Conservation (phyloP, 2,113 vertebrate genomes). For the Anarrhichthys ocellatus region DNA sequence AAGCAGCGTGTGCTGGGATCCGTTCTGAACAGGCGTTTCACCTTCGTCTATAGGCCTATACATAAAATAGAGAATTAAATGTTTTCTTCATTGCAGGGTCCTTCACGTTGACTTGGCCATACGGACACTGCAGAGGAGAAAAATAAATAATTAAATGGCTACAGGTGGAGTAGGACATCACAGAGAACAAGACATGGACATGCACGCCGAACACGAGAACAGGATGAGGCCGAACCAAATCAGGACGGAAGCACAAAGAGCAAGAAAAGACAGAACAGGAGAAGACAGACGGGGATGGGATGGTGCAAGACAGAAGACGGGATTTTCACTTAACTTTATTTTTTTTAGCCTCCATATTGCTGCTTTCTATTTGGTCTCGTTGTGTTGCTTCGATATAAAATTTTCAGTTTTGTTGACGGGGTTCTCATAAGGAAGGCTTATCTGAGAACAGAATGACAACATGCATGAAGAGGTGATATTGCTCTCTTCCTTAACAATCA, state of each 20-base stretch:
- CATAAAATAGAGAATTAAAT: slow-evolving; percentile 86
- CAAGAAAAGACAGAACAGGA: neutral
- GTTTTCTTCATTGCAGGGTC: slow-evolving; percentile 86
- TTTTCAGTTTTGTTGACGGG: neutral
- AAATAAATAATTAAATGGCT: slow-evolving; percentile 73
- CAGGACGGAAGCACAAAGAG: neutral
- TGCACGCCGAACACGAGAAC: neutral
- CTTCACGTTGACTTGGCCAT: slow-evolving; percentile 88
- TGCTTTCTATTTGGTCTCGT: neutral
- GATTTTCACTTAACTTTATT: neutral
- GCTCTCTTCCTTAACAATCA: neutral
- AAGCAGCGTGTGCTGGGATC: slow-evolving; percentile 38
- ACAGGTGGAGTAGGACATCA: slow-evolving; percentile 33
- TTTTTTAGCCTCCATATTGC: neutral
- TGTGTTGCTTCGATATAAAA: neutral
- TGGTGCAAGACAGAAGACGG: neutral
- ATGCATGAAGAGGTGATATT: neutral
- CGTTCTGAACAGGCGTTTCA: slow-evolving; percentile 40
- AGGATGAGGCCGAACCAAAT: neutral
- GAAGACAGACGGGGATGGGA: neutral
- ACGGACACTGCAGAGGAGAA: slow-evolving; percentile 86
- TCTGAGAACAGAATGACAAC: neutral
- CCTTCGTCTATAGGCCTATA: slow-evolving; percentile 63
- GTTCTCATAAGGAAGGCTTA: neutral
- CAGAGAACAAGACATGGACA: slow-evolving; percentile 28